Evolutionary conservation across 1,140 invertebrate species (phyloP).

Genomic region (Muscidifurax raptorellus): DNA sequence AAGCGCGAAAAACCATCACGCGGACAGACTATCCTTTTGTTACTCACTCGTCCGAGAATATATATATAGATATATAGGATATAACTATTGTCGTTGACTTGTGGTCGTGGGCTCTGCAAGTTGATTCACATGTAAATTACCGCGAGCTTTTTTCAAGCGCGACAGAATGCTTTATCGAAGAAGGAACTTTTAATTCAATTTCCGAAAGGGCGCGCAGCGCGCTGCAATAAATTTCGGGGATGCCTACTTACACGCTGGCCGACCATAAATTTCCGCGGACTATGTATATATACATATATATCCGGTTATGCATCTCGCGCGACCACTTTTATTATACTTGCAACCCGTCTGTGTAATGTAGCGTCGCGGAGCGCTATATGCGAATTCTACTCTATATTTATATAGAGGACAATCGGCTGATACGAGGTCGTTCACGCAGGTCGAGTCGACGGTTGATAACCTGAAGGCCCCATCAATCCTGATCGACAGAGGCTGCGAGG

Average conservation of each 20-base stretch:
- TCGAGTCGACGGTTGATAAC: constrained; percentile 57
- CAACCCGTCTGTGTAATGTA: constrained; percentile 2
- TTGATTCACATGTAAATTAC: constrained; percentile 47
- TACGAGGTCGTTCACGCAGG: constrained; percentile 45
- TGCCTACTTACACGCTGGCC: constrained; percentile 32
- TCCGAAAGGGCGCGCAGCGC: constrained; percentile 16
- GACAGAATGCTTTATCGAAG: constrained; percentile 38
- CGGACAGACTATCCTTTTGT: neutral
- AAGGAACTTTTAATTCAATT: constrained; percentile 51
- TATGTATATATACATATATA: no score
- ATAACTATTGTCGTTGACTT: neutral
- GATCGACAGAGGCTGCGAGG: constrained; percentile 73
- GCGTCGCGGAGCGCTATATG: constrained; percentile 16
- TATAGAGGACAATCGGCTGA: no score
- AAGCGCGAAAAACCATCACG: no score
- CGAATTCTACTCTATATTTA: no score
- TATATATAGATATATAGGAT: neutral
- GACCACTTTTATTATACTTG: constrained; percentile 46
- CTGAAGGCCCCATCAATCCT: constrained; percentile 55
- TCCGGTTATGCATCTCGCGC: constrained; percentile 43
- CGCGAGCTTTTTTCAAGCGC: neutral
- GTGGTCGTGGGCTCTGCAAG: neutral
- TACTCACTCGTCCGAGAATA: neutral
- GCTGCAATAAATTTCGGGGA: constrained; percentile 38
- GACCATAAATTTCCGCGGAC: constrained; percentile 39